A percentile compares a stretch with the other conserved stretches of the same genome.
Evolutionary conservation across 2,113 vertebrate species (phyloP).

Genomic region (Asarcornis scutulata): DNA sequence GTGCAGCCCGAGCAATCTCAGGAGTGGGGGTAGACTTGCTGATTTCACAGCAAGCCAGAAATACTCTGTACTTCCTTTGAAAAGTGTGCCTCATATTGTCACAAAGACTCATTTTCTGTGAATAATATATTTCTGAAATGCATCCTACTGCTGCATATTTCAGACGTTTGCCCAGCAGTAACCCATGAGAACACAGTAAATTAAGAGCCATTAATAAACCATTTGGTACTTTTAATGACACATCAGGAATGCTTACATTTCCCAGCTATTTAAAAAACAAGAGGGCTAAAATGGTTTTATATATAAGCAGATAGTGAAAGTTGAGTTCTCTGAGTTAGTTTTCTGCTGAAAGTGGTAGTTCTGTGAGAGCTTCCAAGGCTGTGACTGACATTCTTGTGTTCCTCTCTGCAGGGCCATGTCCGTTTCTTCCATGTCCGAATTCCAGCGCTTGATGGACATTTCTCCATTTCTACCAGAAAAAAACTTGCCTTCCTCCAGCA

Average conservation of each 20-base stretch:
- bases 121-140: neutral
- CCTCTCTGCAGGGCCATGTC: constrained; percentile 88
- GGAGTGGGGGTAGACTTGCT: neutral
- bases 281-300: neutral
- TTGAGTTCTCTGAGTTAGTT: neutral
- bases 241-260: neutral
- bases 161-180: neutral
- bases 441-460: constrained; percentile 96
- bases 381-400: neutral
- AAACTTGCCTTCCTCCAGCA: constrained; percentile 75
- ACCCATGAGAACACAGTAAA: neutral
- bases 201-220: neutral
- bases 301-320: neutral
- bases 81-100: neutral
- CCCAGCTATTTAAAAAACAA: neutral
- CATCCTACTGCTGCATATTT: neutral
- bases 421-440: constrained; percentile 98
- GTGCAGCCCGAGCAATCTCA: neutral
- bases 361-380: neutral
- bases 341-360: neutral
- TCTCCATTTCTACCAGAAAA: constrained; percentile 97
- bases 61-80: neutral
- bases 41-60: neutral
- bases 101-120: neutral
- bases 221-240: neutral